Evolutionary conservation across 1,140 invertebrate species (phyloP).

Genomic region (Lucilia cuprina): DNA sequence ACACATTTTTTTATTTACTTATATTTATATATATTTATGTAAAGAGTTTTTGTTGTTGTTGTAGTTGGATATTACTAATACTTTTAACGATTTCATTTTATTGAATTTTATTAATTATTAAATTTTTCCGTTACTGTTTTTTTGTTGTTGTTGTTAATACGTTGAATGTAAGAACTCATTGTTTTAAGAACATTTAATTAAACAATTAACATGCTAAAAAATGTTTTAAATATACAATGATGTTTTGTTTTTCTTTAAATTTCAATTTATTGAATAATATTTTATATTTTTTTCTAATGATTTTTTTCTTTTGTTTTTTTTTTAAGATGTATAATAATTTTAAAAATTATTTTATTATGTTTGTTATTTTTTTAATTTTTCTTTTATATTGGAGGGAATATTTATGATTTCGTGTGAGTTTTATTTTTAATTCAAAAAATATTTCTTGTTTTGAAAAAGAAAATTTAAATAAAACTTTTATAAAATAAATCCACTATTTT

Average conservation of each 20-base stretch:
- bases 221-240: constrained; percentile 32
- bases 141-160: not conserved
- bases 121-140: not conserved
- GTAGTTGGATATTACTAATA: constrained; percentile 2
- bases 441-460: not conserved
- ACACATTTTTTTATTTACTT: constrained; percentile 38
- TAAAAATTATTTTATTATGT: constrained; percentile 23
- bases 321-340: constrained; percentile 35
- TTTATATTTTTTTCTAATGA: not conserved
- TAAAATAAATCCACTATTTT: not conserved
- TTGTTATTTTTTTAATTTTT: constrained; percentile 49
- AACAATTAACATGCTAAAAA: constrained; percentile 35
- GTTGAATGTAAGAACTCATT: constrained; percentile 37
- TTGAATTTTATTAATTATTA: constrained; percentile 5
- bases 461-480: not conserved
- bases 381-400: constrained; percentile 62
- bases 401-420: constrained; percentile 53
- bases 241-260: not conserved
- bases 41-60: not conserved
- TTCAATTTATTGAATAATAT: not conserved
- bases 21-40: constrained; percentile 11
- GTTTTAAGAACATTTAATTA: constrained; percentile 42
- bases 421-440: constrained; percentile 1
- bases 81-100: not conserved
- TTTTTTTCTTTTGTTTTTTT: constrained; percentile 15